Evolutionary conservation across 2,888 invertebrate genomes (phyloP), one percentile per base, ranked within the genome.

Genomic region (Portevinia maculata): DNA sequence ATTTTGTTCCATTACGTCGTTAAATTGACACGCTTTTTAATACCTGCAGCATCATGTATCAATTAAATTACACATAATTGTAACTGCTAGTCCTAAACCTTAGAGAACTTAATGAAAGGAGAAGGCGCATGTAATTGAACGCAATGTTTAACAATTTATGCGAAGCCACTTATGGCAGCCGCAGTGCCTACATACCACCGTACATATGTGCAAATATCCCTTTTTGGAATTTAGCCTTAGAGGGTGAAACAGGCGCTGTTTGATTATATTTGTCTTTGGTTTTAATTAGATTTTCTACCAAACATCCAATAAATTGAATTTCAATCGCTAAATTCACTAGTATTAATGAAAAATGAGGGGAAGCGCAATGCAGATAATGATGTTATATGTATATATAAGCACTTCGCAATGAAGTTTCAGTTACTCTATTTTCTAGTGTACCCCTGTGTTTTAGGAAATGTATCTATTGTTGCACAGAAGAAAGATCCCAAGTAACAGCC

Each of bases 121-220:
- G 50, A 62, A 73, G 64, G 73, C 28, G 64, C 55, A 46, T 73
- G 62, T 73, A 64, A 73, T 73, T 73, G 73, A 64, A 53, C 46
- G 71, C 53, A 62, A 39, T 64, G 53, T 64, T 55, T 55, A 73
- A 73, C 62, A 62, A 73, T 73, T 55, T 21, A 64, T 13, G 19
- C 44, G 39, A 30, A 8, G 34, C 19, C 30, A 30, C 34, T 59
- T 59, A 50, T 41, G 50, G 30, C 34, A 21, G 39, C 5, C 39
- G 30, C 34, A 21, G 39, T 3, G 8, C 17, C 30, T 3, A 34
- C 8, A 5, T 21, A 19, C n/a, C 5, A 3, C 13, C 3, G 24
- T 24, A 28, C 30, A n/a, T 37, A 46, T 44, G 37, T 19, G 24
- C 24, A 52, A 24, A 41, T 13, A n/a, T 41, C 15, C 1, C 1